These are phyloP conservation scores for Caenorhabditis sp. DNA, from an alignment of 2,888 invertebrate genomes.

Conservation along the genomic window DNA sequence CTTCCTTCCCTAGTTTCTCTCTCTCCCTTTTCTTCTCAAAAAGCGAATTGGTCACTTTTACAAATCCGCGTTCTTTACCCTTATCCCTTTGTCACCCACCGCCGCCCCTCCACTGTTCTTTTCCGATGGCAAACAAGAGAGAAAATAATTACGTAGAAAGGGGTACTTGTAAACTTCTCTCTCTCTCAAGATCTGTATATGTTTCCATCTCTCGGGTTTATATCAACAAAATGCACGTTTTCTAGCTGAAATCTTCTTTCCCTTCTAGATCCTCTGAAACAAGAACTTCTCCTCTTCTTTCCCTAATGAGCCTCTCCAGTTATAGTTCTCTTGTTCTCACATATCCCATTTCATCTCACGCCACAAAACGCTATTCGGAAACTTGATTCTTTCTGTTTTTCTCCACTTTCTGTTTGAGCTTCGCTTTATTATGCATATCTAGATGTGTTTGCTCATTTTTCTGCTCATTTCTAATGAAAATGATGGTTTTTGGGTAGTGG, in stretches of 20 bases:
- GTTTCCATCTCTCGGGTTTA: conserved; percentile 11
- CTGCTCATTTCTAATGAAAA: neutral
- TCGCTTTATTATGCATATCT: conserved; percentile 8
- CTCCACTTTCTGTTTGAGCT: neutral
- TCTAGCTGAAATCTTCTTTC: conserved; percentile 1
- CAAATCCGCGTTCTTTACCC: conserved; percentile 25
- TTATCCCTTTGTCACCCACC: neutral
- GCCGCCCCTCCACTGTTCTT: no score
- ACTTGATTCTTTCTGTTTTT: conserved; percentile 39
- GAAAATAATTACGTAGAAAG: conserved; percentile 8
- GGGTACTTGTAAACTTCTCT: neutral
- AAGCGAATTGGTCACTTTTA: conserved; percentile 15
- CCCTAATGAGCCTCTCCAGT: conserved; percentile 34
- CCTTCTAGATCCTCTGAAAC: neutral
- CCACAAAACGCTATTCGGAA: conserved; percentile 60
- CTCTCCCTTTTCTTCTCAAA: conserved; percentile 2
- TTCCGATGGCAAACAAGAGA: neutral
- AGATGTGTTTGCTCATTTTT: neutral
- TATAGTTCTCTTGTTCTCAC: conserved; percentile 35
- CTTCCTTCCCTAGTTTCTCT: neutral
- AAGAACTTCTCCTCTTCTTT: neutral
- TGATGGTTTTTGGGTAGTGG: neutral
- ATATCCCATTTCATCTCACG: conserved; percentile 39
- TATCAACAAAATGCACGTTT: conserved; percentile 16
- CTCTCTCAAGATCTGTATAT: conserved; percentile 2